These are phyloP conservation scores for Bos indicus DNA, from an alignment of 2,113 vertebrate species.

Conservation along the genomic window DNA sequence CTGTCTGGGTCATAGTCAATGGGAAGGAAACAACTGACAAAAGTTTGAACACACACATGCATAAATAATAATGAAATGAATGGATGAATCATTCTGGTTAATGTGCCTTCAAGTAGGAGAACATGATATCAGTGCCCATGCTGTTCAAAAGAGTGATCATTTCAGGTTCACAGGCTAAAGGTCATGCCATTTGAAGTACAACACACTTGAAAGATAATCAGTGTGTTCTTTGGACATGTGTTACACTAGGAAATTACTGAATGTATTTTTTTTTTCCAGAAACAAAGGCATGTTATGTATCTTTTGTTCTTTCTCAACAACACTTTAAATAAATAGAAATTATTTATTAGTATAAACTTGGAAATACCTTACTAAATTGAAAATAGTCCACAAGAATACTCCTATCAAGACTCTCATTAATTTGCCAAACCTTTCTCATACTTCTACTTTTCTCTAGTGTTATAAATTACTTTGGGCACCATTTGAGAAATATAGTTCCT, in stretches of 20 bases:
- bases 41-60: not conserved
- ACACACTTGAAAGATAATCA: constrained; percentile 45
- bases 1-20: not conserved
- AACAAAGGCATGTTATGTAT: not conserved
- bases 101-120: not conserved
- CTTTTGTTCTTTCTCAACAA: not conserved
- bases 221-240: not conserved
- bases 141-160: constrained; percentile 48
- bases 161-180: constrained; percentile 24
- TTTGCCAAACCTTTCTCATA: not conserved
- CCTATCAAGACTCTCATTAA: not conserved
- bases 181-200: not conserved
- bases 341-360: not conserved
- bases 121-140: not conserved
- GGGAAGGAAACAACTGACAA: not conserved
- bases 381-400: not conserved
- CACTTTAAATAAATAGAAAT: not conserved
- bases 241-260: not conserved
- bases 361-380: not conserved
- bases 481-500: not conserved
- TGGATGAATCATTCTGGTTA: not conserved
- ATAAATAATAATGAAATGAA: not conserved
- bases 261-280: not conserved
- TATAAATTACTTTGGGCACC: not conserved
- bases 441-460: not conserved